Evolutionary conservation across 2,888 invertebrate species (phyloP).

Genomic region (Tiliacea aurago): DNA sequence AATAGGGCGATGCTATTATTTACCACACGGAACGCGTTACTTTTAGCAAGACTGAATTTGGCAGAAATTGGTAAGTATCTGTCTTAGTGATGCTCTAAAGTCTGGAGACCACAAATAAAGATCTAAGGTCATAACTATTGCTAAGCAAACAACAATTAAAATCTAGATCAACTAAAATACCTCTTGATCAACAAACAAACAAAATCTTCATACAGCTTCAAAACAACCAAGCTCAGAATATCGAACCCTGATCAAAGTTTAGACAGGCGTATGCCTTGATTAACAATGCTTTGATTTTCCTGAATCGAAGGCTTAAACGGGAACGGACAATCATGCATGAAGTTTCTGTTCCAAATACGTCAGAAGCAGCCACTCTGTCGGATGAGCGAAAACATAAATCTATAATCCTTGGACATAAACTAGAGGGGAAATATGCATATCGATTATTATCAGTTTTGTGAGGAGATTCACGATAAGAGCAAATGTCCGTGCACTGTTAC

Average conservation of each 20-base stretch:
- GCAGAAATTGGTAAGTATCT: not conserved
- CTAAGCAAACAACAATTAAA: not conserved
- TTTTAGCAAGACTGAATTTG: not conserved
- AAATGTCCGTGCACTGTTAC: not conserved
- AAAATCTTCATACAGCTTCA: not conserved
- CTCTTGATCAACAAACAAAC: not conserved
- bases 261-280: slow-evolving; percentile 34
- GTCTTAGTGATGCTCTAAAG: not conserved
- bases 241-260: slow-evolving; percentile 20
- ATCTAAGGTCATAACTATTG: not conserved
- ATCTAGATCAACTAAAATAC: not conserved
- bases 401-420: slow-evolving; percentile 7
- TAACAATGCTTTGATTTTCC: slow-evolving; percentile 40
- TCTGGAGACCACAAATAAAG: not conserved
- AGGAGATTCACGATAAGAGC: not conserved
- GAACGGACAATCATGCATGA: slow-evolving; percentile 16
- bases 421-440: slow-evolving; percentile 8
- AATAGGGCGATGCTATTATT: too few relatives aligned
- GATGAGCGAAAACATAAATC: slow-evolving; percentile 4
- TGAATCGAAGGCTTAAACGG: slow-evolving; percentile 2
- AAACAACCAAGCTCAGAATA: not conserved
- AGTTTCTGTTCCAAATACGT: slow-evolving; percentile 48
- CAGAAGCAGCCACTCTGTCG: slow-evolving; percentile 20
- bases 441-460: not conserved
- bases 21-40: too few relatives aligned